Conservation (phyloP, 2,113 vertebrate species). For the Embiotoca jacksoni region DNA sequence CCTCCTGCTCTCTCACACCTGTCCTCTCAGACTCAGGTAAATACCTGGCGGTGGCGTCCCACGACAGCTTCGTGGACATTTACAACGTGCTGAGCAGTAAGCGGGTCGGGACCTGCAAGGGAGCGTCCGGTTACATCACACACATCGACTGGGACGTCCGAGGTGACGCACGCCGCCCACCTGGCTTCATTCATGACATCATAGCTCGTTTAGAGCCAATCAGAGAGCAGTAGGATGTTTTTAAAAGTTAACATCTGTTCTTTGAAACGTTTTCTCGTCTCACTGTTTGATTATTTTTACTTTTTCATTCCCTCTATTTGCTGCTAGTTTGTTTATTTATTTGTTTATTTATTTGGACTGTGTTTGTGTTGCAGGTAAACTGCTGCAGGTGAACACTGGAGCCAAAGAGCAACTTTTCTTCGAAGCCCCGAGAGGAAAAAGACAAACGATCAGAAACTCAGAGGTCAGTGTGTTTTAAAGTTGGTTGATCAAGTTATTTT, state of each 20-base stretch:
- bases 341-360: not conserved
- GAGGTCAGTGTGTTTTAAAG: constrained; percentile 39
- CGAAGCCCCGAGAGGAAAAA: constrained; percentile 91
- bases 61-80: constrained; percentile 97
- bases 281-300: no score
- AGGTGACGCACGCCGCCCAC: constrained; percentile 77
- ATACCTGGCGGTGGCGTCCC: constrained; percentile 95
- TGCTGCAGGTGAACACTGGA: constrained; percentile 97
- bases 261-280: no score
- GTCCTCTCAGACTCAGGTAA: constrained; percentile 90
- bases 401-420: constrained; percentile 97
- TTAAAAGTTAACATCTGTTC: no score
- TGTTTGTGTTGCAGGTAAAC: constrained; percentile 85
- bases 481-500: no score
- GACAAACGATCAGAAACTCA: constrained; percentile 64
- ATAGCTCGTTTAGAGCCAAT: not conserved
- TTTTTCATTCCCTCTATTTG: no score
- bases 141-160: constrained; percentile 96
- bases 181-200: not conserved
- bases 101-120: constrained; percentile 95
- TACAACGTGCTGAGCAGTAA: constrained; percentile 96
- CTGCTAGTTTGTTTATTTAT: no score
- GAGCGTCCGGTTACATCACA: constrained; percentile 93
- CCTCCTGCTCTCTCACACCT: no score
- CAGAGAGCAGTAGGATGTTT: no score